Conservation (phyloP, 2,113 vertebrate genomes). For the Scartelaos histophorus region DNA sequence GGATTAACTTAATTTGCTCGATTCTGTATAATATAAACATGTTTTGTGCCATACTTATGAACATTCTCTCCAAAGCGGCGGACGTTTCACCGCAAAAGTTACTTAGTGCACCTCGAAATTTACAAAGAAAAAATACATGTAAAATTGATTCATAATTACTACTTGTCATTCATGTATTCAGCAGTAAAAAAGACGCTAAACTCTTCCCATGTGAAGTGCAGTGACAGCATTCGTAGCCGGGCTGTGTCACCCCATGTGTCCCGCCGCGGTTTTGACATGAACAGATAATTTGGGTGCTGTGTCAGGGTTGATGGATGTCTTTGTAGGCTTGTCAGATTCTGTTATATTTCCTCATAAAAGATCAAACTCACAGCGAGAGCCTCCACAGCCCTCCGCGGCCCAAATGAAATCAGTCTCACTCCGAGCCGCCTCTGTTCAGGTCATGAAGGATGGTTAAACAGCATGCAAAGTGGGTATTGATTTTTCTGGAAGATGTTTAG, state of each 20-base stretch:
- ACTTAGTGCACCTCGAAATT: too few species aligned
- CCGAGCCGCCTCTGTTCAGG: background rate
- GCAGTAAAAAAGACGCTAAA: background rate
- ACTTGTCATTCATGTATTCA: background rate
- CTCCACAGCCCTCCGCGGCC: conserved; percentile 8
- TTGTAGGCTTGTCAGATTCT: conserved; percentile 38
- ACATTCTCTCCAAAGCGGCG: too few species aligned
- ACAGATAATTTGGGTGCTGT: conserved; percentile 35
- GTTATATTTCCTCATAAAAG: conserved; percentile 21
- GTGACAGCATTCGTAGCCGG: background rate
- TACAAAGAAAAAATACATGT: too few species aligned
- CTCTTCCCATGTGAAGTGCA: background rate
- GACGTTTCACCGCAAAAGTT: background rate
- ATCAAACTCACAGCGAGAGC: conserved; percentile 27
- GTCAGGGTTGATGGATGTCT: conserved; percentile 33
- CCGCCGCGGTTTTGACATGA: background rate
- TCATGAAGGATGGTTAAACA: conserved; percentile 25
- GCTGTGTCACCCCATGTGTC: conserved; percentile 5
- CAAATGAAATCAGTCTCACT: conserved; percentile 9
- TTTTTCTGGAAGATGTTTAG: conserved; percentile 37
- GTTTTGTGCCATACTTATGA: too few species aligned
- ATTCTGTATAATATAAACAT: too few species aligned
- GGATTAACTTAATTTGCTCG: too few species aligned
- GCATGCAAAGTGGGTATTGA: conserved; percentile 39
- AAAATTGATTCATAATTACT: background rate